phyloP scores from a whole-genome alignment of 1,140 invertebrate species.

The Nilaparvata lugens region DNA sequence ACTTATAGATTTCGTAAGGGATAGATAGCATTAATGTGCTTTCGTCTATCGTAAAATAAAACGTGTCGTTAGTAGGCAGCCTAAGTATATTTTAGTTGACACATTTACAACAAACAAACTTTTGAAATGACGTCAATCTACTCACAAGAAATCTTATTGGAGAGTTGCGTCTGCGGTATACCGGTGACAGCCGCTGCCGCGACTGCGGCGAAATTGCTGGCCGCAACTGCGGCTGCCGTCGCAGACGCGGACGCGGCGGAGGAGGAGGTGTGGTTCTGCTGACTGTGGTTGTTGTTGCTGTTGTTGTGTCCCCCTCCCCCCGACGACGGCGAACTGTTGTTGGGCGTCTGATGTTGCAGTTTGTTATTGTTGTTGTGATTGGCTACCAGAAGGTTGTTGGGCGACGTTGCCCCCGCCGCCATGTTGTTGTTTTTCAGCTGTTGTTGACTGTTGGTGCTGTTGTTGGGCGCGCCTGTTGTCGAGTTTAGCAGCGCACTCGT shows the following conservation, averaged over 20 bases:
- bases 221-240: not conserved
- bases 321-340: conserved; percentile 33
- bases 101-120: no score
- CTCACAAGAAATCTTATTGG: conserved; percentile 41
- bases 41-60: no score
- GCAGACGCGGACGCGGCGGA: no score
- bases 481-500: conserved; percentile 41
- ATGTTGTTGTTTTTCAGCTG: conserved; percentile 36
- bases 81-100: no score
- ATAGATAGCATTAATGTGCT: no score
- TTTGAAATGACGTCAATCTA: conserved; percentile 3
- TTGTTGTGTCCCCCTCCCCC: conserved; percentile 12
- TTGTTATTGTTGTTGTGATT: conserved; percentile 29
- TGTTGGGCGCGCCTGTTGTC: conserved; percentile 36
- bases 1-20: no score
- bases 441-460: conserved; percentile 33
- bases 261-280: not conserved
- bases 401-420: conserved; percentile 14
- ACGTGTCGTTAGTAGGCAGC: no score
- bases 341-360: conserved; percentile 45
- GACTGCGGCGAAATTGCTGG: conserved; percentile 51
- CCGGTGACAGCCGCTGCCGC: conserved; percentile 44
- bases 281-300: not conserved
- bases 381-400: not conserved
- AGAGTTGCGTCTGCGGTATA: conserved; percentile 26